Conservation (phyloP, 2,797 vertebrate species). For the Oreortyx pictus region DNA sequence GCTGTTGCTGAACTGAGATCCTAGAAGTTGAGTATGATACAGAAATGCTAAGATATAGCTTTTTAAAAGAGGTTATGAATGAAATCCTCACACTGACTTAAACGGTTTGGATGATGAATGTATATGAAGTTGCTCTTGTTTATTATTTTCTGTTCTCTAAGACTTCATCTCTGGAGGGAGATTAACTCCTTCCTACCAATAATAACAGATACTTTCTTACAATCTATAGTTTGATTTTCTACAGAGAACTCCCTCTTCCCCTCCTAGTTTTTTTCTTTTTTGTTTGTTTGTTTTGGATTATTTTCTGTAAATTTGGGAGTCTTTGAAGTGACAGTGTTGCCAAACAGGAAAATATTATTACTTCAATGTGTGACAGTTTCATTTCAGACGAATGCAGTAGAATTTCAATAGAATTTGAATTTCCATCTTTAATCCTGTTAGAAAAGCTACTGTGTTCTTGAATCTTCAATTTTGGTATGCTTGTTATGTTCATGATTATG, state of each 20-base stretch:
- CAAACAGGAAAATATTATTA: background rate
- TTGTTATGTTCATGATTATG: constrained; percentile 37
- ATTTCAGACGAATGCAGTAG: constrained; percentile 6
- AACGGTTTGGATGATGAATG: background rate
- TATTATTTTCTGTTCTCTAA: background rate
- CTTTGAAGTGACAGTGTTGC: background rate
- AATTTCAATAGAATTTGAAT: background rate
- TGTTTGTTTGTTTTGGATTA: too few species aligned
- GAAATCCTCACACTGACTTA: background rate
- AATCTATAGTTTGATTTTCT: background rate
- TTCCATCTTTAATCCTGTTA: background rate
- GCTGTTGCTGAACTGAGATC: background rate
- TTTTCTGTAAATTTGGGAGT: background rate
- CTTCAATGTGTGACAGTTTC: background rate
- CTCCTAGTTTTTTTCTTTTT: background rate
- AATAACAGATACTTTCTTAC: background rate
- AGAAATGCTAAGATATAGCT: background rate
- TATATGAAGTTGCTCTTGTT: background rate
- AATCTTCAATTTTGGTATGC: background rate
- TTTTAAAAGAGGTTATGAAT: background rate
- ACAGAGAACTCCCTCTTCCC: fast-evolving
- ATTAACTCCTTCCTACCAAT: background rate
- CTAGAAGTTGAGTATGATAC: background rate
- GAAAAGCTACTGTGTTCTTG: background rate
- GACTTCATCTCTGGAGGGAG: background rate